Percentiles rank a stretch among this genome's conserved stretches.
phyloP scores from a whole-genome alignment of 2,113 vertebrate genomes.

The Rhagologus leucostigma region DNA sequence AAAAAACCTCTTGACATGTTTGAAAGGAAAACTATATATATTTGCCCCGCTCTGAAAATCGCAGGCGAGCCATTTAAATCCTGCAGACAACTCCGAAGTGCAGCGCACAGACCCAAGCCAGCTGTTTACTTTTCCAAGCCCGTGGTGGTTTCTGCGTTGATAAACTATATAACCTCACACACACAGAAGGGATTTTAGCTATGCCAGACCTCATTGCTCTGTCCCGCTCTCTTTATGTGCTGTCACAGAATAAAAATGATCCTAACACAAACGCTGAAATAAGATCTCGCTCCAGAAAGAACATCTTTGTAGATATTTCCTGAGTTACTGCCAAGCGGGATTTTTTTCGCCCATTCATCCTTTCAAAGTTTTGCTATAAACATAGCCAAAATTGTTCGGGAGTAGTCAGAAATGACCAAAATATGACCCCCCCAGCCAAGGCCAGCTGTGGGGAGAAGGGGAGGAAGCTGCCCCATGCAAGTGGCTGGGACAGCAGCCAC shows the following conservation, averaged over 20 bases:
- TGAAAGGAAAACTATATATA: neutral
- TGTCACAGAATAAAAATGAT: conserved; percentile 53
- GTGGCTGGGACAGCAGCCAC: neutral
- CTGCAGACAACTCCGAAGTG: neutral
- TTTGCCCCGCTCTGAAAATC: neutral
- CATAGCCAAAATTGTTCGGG: neutral
- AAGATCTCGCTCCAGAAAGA: conserved; percentile 27
- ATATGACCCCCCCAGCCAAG: neutral
- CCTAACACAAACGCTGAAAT: conserved; percentile 42
- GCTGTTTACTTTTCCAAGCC: conserved; percentile 57
- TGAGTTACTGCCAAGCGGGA: conserved; percentile 43
- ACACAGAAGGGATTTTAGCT: conserved; percentile 52
- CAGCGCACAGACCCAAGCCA: conserved; percentile 14
- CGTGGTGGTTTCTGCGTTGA: conserved; percentile 55
- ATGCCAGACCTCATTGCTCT: conserved; percentile 50
- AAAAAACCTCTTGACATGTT: conserved; percentile 2
- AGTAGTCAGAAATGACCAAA: conserved; percentile 23
- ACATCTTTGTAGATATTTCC: conserved; percentile 47
- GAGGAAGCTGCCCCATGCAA: neutral
- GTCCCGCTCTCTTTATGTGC: conserved; percentile 27
- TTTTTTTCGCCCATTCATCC: conserved; percentile 33
- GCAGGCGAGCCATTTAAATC: conserved; percentile 11
- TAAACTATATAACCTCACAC: conserved; percentile 62
- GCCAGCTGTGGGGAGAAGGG: neutral
- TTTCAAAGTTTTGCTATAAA: conserved; percentile 40